Conservation (phyloP, 2,888 invertebrate genomes). For the Ceratothoa steindachneri region DNA sequence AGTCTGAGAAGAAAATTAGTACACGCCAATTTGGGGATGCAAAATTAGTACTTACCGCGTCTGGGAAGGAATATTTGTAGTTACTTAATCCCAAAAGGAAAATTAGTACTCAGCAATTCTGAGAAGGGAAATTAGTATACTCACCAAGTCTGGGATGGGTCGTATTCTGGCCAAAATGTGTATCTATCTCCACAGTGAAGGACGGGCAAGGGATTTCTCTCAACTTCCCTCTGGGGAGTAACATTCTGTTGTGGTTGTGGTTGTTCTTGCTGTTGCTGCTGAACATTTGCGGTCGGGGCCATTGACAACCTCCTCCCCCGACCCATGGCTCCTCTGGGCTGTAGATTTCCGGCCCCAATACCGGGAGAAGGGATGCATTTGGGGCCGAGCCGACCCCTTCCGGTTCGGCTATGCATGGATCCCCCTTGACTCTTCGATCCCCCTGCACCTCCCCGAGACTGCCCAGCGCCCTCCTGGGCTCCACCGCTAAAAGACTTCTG, state of each 20-base stretch:
- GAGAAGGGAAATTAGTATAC: too few species aligned
- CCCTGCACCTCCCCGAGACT: background rate
- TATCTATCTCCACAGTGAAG: conserved; percentile 43
- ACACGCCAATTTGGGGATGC: too few species aligned
- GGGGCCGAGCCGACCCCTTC: conserved; percentile 28
- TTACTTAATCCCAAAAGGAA: too few species aligned
- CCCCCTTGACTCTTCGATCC: background rate
- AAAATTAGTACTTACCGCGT: too few species aligned
- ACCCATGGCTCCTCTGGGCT: conserved; percentile 23
- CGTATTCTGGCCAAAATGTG: conserved; percentile 45
- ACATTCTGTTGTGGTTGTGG: conserved; percentile 23
- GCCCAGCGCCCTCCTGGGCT: background rate
- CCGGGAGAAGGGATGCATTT: conserved; percentile 40
- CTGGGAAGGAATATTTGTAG: too few species aligned
- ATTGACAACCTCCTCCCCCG: conserved; percentile 28
- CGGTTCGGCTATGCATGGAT: background rate
- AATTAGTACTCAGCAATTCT: too few species aligned
- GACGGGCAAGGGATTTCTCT: conserved; percentile 35
- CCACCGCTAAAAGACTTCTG: background rate
- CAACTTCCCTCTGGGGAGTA: conserved; percentile 23
- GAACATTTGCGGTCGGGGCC: conserved; percentile 1
- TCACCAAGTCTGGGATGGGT: conserved; percentile 42
- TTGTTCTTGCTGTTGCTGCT: too few species aligned
- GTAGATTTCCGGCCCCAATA: conserved; percentile 14
- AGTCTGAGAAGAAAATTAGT: too few species aligned